Conservation (phyloP, 2,888 invertebrate species). For the Heliconius sara region DNA sequence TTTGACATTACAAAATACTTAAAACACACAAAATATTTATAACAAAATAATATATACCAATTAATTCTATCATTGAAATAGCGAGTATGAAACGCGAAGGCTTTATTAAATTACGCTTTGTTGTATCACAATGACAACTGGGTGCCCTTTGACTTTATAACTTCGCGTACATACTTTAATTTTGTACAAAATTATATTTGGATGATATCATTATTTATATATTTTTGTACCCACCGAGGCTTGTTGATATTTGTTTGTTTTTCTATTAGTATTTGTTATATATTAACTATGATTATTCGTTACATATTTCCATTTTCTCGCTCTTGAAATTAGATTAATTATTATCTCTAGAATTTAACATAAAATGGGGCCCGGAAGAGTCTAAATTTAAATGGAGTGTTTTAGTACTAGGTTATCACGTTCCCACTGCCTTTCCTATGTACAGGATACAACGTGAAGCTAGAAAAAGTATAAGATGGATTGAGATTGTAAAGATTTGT, state of each 20-base stretch:
- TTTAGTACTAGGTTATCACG: too few species aligned
- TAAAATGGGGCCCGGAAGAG: too few species aligned
- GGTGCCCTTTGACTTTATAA: constrained; percentile 9
- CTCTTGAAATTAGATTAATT: too few species aligned
- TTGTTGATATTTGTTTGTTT: neutral
- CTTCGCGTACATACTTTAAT: neutral
- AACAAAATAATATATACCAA: neutral
- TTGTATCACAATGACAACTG: constrained; percentile 1
- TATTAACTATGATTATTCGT: too few species aligned
- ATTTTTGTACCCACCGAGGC: neutral
- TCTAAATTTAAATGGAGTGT: too few species aligned
- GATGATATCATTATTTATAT: neutral
- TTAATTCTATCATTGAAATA: neutral
- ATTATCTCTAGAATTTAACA: too few species aligned
- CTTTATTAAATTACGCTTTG: neutral
- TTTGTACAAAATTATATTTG: constrained; percentile 9
- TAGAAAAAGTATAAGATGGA: too few species aligned
- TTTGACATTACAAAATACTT: neutral
- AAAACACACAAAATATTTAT: neutral
- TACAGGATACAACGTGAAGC: too few species aligned
- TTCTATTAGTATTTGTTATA: too few species aligned
- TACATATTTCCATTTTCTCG: too few species aligned
- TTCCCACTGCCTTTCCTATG: too few species aligned
- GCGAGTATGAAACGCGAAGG: neutral
- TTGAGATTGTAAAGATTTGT: too few species aligned